These are phyloP conservation scores for Liparis tanakae DNA, from an alignment of 2,797 vertebrate species.

Conservation along the genomic window DNA sequence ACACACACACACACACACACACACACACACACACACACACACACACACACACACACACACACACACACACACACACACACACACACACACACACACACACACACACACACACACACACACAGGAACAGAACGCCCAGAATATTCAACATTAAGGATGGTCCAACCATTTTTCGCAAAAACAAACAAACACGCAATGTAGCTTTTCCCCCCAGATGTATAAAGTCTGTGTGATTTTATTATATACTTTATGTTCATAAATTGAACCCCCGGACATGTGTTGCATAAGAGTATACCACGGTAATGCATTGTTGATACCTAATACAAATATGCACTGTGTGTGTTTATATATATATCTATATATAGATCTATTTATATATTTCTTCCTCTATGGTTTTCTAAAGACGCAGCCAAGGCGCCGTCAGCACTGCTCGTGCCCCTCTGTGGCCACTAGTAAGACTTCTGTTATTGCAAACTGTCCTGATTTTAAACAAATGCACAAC, in stretches of 20 bases:
- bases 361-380: constrained; percentile 74
- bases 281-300: constrained; percentile 79
- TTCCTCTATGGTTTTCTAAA: constrained; percentile 89
- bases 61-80: constrained; percentile 75
- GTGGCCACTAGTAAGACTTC: constrained; percentile 88
- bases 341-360: constrained; percentile 70
- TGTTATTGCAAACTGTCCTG: constrained; percentile 99
- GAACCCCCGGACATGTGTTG: constrained; percentile 88
- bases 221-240: constrained; percentile 85
- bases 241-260: constrained; percentile 90
- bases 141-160: constrained; percentile 96
- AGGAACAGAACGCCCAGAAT: constrained; percentile 93
- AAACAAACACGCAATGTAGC: constrained; percentile 61
- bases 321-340: constrained; percentile 80
- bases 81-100: constrained; percentile 75
- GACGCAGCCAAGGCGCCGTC: constrained; percentile 92
- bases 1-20: constrained; percentile 62
- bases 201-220: constrained; percentile 83
- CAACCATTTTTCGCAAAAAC: constrained; percentile 86
- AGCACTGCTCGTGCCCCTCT: constrained; percentile 96
- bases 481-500: constrained; percentile 99
- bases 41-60: constrained; percentile 75
- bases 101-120: constrained; percentile 71
- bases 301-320: constrained; percentile 78
- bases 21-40: constrained; percentile 67